Base-by-base conservation (phyloP, 2,888 invertebrate species). In the Listrodromus nycthemerus region DNA sequence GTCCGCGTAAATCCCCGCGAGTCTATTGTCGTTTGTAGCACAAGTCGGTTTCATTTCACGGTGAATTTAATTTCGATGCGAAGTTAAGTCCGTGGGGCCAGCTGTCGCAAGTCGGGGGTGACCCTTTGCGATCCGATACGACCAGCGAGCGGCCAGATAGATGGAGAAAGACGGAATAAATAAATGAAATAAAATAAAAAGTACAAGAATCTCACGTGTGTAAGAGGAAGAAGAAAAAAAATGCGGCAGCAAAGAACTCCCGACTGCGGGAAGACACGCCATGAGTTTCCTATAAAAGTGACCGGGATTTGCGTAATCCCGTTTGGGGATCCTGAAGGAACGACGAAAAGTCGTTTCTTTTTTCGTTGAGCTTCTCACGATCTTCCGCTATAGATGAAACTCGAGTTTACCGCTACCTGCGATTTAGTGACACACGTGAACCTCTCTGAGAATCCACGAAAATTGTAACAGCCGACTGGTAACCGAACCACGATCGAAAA, bases 301-400 rank as follows among this genome's bases (percentile, higher is more conserved):
- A 91, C 91, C 91, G 90, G 92, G 92, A 92, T 93, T 92, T 92
- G 88, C 89, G 91, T 92, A 92, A 93, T 92, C 92, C 91, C 87
- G 87, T 88, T 89, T 88, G 85, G 85, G 86, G 65, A 84, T 83
- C 73, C 50, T 65, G 65, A n/a, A 63, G 52, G 37, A 48, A 45
- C 71, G 75, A 79, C 67, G 71, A 80, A 79, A 77, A 85, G 75
- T 84, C 67, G 81, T 61, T 71, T 16, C 58, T 48, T 80, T 30
- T 48, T 55, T 27, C 1, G 24, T 7, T 80, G 70, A 78, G 58
- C 78, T 84, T 85, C 87, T 87, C 85, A 77, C 85, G 85, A 86
- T 80, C 71, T 75, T 61, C 21, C 70, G 8, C 21, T 50, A 55
- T 37, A 21, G 71, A 58, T 16, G 69, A 78, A 58, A 76, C 45